Evolutionary conservation across 2,113 vertebrate species (phyloP).

Genomic region (Procavia capensis): DNA sequence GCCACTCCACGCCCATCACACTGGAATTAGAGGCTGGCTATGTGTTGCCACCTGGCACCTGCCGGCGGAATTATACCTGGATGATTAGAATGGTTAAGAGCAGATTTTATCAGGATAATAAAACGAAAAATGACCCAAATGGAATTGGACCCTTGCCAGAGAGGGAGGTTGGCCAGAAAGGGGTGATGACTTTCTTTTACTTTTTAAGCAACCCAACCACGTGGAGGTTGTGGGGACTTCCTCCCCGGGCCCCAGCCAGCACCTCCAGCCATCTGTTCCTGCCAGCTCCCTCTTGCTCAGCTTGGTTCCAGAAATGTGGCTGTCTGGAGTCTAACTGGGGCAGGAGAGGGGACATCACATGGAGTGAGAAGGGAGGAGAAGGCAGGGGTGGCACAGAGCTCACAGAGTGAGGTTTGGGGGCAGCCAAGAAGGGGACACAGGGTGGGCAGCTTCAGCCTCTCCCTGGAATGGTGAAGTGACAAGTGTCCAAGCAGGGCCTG

Average conservation of each 20-base stretch:
- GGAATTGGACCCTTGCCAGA: background rate
- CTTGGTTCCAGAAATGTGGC: slow-evolving; percentile 55
- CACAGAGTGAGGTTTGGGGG: fast-evolving
- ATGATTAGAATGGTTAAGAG: background rate
- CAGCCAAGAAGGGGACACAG: background rate
- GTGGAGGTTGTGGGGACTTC: background rate
- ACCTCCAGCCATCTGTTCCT: slow-evolving; percentile 68
- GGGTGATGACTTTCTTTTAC: background rate
- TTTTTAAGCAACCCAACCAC: background rate
- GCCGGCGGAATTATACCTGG: background rate
- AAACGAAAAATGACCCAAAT: slow-evolving; percentile 41
- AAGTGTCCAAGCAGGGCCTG: fast-evolving
- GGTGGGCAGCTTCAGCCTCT: background rate
- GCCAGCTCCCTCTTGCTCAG: slow-evolving; percentile 11
- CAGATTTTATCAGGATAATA: slow-evolving; percentile 38
- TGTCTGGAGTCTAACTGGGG: background rate
- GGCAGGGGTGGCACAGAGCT: fast-evolving
- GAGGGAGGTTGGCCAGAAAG: background rate
- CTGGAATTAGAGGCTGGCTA: background rate
- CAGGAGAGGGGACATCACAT: background rate
- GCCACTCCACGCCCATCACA: background rate
- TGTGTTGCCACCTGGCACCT: background rate
- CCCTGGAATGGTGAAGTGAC: background rate
- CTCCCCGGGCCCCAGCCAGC: background rate
- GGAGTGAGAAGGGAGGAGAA: background rate